Conservation (phyloP, 2,113 vertebrate species). For the Sinocyclocheilus anophthalmus region DNA sequence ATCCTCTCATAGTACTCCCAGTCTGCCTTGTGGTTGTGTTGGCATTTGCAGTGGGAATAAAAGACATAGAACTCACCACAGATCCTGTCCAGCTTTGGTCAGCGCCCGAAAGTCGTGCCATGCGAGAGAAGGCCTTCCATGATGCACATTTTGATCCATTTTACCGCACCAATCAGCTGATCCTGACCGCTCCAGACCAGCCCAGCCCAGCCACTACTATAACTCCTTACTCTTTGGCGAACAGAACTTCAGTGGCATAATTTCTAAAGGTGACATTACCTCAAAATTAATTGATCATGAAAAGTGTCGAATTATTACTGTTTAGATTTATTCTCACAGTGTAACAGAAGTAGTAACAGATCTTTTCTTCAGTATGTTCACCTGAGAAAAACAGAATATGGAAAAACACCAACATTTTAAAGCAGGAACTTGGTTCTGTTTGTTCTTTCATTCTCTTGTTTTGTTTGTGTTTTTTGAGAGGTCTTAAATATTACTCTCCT, state of each 20-base stretch:
- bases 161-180: conserved; percentile 89
- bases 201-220: conserved; percentile 67
- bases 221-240: conserved; percentile 82
- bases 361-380: neutral
- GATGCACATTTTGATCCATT: conserved; percentile 88
- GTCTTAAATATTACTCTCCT: no score
- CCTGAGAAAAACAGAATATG: neutral
- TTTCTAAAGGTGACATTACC: conserved; percentile 62
- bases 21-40: conserved; percentile 50
- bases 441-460: neutral
- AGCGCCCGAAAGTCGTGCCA: conserved; percentile 79
- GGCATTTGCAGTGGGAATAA: conserved; percentile 74
- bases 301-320: neutral
- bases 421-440: neutral
- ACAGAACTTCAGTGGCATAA: conserved; percentile 84
- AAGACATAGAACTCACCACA: conserved; percentile 78
- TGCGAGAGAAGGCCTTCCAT: conserved; percentile 84
- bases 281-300: neutral
- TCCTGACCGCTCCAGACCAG: conserved; percentile 77
- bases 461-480: neutral
- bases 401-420: neutral
- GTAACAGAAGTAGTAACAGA: neutral
- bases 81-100: conserved; percentile 95
- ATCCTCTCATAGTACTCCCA: conserved; percentile 76
- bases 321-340: neutral